Evolutionary conservation across 2,113 vertebrate genomes (phyloP).

Genomic region (Hyperopisus bebe): DNA sequence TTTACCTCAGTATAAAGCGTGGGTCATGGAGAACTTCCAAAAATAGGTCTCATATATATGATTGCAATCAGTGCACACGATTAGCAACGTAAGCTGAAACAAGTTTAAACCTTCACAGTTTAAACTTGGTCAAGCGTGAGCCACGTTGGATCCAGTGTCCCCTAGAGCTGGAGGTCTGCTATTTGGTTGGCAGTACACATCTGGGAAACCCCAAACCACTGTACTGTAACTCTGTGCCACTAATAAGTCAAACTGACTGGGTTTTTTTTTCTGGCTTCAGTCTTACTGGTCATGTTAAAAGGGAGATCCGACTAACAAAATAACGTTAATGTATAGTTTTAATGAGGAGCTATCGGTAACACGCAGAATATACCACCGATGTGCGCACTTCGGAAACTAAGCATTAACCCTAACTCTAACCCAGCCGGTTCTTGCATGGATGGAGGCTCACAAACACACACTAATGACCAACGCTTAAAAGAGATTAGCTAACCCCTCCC

Average conservation of each 20-base stretch:
- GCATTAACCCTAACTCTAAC: constrained; percentile 21
- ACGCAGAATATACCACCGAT: neutral
- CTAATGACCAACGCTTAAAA: constrained; percentile 16
- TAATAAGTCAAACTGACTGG: neutral
- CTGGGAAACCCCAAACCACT: neutral
- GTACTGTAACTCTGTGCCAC: constrained; percentile 1
- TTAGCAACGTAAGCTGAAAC: neutral
- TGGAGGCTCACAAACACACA: constrained; percentile 18
- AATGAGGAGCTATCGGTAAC: neutral
- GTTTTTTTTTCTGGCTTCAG: neutral
- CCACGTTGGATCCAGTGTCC: neutral
- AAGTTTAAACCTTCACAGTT: constrained; percentile 23
- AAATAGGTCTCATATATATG: neutral
- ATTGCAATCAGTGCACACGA: neutral
- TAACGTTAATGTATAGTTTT: neutral
- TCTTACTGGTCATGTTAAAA: neutral
- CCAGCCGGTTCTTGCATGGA: constrained; percentile 22
- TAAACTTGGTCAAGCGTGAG: constrained; percentile 19
- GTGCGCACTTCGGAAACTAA: neutral
- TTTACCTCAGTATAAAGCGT: neutral
- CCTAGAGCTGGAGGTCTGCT: neutral
- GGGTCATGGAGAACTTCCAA: neutral
- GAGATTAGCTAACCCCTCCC: neutral
- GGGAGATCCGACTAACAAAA: constrained; percentile 15
- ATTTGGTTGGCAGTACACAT: neutral